Conservation (phyloP, 2,113 vertebrate genomes). For the Helogale parvula region DNA sequence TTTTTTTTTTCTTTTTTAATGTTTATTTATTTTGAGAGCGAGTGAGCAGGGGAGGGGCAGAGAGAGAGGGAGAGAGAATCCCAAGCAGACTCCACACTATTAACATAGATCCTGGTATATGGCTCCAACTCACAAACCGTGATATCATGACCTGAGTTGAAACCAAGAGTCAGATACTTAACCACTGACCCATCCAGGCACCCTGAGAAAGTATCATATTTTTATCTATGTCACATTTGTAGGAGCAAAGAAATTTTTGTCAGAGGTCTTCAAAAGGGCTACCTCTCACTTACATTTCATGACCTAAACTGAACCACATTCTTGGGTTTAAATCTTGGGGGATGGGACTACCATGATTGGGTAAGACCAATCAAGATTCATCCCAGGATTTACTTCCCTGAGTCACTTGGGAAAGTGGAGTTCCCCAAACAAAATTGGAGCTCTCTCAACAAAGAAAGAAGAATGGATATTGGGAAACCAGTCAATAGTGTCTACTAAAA, state of each 20-base stretch:
- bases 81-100: too few relatives aligned
- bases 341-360: background rate
- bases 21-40: too few relatives aligned
- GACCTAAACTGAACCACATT: background rate
- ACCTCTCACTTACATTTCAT: background rate
- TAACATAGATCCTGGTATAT: too few relatives aligned
- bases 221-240: constrained; percentile 24
- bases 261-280: background rate
- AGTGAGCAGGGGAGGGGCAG: too few relatives aligned
- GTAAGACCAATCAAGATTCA: background rate
- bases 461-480: background rate
- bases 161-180: too few relatives aligned
- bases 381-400: background rate
- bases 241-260: background rate
- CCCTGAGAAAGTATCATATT: background rate
- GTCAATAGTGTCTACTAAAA: background rate
- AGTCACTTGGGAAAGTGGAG: background rate
- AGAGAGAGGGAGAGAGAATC: too few relatives aligned
- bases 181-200: too few relatives aligned
- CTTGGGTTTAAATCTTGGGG: background rate
- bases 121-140: too few relatives aligned
- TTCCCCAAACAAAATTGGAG: background rate
- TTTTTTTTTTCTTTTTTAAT: background rate
- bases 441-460: background rate
- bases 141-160: too few relatives aligned